Conservation (phyloP, 1,140 invertebrate species). For the Gonatopus flavifemur region DNA sequence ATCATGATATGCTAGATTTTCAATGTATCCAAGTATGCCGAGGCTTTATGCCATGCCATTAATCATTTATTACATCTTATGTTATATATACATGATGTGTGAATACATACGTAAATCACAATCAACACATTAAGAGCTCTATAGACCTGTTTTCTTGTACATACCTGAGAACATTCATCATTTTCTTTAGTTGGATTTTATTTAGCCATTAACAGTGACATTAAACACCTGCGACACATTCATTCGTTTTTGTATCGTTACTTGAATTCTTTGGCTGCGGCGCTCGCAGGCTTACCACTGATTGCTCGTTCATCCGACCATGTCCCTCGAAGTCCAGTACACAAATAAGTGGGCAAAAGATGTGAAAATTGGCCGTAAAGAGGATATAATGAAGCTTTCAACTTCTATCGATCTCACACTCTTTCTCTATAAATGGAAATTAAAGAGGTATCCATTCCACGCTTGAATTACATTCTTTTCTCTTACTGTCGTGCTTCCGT, state of each 20-base stretch:
- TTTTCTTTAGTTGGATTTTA: too few relatives aligned
- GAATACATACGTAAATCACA: conserved; percentile 39
- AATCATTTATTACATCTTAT: conserved; percentile 22
- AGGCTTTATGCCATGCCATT: conserved; percentile 41
- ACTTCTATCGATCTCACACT: too few relatives aligned
- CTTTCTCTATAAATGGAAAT: too few relatives aligned
- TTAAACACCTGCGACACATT: conserved; percentile 29
- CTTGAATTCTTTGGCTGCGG: conserved; percentile 46
- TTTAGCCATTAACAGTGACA: conserved; percentile 21
- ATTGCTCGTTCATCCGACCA: conserved; percentile 50
- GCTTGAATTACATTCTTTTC: too few relatives aligned
- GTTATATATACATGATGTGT: background rate
- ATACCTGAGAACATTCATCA: conserved; percentile 34
- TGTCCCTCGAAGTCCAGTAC: conserved; percentile 28
- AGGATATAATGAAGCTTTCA: too few relatives aligned
- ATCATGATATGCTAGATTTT: too few relatives aligned
- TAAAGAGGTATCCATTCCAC: too few relatives aligned
- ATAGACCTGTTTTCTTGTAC: conserved; percentile 36
- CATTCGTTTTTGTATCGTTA: conserved; percentile 33
- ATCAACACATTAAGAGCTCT: too few relatives aligned
- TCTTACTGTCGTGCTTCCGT: too few relatives aligned
- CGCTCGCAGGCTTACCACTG: conserved; percentile 57
- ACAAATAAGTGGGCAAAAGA: conserved; percentile 31
- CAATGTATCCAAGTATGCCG: conserved; percentile 37
- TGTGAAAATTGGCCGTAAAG: too few relatives aligned